phyloP scores from a whole-genome alignment of 2,113 vertebrate genomes.

The Naja naja region DNA sequence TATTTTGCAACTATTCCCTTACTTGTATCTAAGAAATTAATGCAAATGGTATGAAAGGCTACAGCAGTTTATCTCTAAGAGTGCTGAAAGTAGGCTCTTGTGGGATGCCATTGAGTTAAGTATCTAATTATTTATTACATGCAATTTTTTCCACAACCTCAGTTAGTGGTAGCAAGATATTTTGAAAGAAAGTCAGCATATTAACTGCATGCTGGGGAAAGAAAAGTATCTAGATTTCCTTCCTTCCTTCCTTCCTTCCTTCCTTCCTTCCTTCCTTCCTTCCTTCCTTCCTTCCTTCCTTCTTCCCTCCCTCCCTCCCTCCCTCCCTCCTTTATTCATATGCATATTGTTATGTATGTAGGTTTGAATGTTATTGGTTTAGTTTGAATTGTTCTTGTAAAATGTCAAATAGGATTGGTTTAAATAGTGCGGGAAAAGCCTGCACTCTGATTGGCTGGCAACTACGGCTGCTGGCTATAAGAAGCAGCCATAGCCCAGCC shows the following conservation, averaged over 20 bases:
- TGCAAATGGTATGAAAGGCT: conserved; percentile 44
- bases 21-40: conserved; percentile 51
- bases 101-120: background rate
- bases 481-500: no score
- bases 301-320: no score
- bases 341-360: no score
- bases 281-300: no score
- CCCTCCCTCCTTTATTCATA: no score
- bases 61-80: background rate
- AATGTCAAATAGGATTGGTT: no score
- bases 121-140: conserved; percentile 47
- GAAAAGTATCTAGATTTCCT: background rate
- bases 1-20: conserved; percentile 46
- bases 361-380: no score
- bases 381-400: no score
- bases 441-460: no score
- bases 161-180: conserved; percentile 31
- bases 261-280: background rate
- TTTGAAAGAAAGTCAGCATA: conserved; percentile 36
- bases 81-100: conserved; percentile 19
- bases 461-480: no score
- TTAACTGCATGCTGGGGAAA: conserved; percentile 21
- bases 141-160: background rate
- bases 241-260: background rate
- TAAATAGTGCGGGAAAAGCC: no score